A percentile compares a stretch with the other conserved stretches of the same genome.
Evolutionary conservation across 2,113 vertebrate species (phyloP).

Genomic region (Sebastes fasciatus): DNA sequence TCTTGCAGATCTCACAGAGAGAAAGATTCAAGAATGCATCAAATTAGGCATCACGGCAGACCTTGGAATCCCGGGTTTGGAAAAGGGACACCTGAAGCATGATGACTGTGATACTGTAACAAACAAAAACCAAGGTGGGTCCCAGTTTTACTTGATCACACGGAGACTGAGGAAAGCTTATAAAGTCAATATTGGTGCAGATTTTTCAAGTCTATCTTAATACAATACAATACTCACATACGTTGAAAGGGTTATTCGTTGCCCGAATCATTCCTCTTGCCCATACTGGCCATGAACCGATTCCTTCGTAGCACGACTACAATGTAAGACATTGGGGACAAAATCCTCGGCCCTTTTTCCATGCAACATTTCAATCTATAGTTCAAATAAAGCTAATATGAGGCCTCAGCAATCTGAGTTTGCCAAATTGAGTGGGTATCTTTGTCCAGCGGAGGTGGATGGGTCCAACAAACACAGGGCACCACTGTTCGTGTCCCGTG

Average conservation of each 20-base stretch:
- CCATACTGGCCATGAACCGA: not conserved
- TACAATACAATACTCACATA: not conserved
- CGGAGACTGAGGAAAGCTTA: too few relatives aligned
- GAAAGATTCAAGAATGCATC: conserved; percentile 82
- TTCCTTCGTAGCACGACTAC: not conserved
- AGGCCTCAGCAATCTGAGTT: not conserved
- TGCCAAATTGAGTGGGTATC: not conserved
- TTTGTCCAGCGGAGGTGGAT: not conserved
- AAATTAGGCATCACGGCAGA: conserved; percentile 67
- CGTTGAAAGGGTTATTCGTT: not conserved
- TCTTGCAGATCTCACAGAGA: conserved; percentile 83
- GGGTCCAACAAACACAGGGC: too few relatives aligned
- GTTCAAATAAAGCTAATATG: not conserved
- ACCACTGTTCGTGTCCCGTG: too few relatives aligned
- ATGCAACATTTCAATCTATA: not conserved
- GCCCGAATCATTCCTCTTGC: not conserved
- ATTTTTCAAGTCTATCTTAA: not conserved
- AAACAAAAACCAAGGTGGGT: conserved; percentile 56
- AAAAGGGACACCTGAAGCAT: rapidly evolving
- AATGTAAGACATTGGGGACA: not conserved
- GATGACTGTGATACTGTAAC: conserved; percentile 53
- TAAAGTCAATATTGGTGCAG: too few relatives aligned
- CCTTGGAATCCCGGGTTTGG: rapidly evolving
- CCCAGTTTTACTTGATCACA: not conserved
- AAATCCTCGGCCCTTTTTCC: not conserved